Base-by-base conservation (phyloP, 2,797 vertebrate genomes). In the Ataeniobius toweri region DNA sequence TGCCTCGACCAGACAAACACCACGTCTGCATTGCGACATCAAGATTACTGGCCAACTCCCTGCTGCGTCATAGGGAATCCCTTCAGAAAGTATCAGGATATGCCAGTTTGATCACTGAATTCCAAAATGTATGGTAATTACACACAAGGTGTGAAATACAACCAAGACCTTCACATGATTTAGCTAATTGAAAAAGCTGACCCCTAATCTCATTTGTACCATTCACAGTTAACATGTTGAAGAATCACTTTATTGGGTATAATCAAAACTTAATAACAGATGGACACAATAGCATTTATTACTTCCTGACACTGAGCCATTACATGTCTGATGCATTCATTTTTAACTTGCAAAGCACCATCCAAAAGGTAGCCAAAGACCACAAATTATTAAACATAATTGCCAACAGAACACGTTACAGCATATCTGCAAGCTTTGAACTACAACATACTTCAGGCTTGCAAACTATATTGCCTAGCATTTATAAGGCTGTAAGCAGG, bases 11-110 rank as follows among this genome's bases (percentile, higher is more conserved):
- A 73, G 67, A 65, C 73, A 77, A 81, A 87, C 80, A 39, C 18
- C n/a, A 18, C 46, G 85, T 87, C 91, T 91, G 90, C 88, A 93
- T 84, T 94, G 93, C 89, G 90, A 89, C 92, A 92, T 85, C 71
- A 85, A 86, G 76, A 85, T 51, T 71, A 13, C 44, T 44, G 1
- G 69, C 78, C 77, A 72, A 73, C 81, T 86, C 86, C 80, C 86
- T 12, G 14, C 55, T 81, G 85, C 85, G 81, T 89, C 85, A 89
- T 6, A 16, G 36, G 50, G 14, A 75, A 70, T 36, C 53, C n/a
- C 81, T 73, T 71, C 10, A 68, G 71, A 22, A 24, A 28, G 24
- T 7, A 83, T 2, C 59, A 8, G 5, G 18, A 53, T 9, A 3
- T 13, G 18, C 0, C 4, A 48, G 67, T 26, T 61, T 48, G 55